Evolutionary conservation across 2,797 vertebrate genomes (phyloP), one percentile per base, ranked within the genome.

Genomic region (Lutjanus argentimaculatus): DNA sequence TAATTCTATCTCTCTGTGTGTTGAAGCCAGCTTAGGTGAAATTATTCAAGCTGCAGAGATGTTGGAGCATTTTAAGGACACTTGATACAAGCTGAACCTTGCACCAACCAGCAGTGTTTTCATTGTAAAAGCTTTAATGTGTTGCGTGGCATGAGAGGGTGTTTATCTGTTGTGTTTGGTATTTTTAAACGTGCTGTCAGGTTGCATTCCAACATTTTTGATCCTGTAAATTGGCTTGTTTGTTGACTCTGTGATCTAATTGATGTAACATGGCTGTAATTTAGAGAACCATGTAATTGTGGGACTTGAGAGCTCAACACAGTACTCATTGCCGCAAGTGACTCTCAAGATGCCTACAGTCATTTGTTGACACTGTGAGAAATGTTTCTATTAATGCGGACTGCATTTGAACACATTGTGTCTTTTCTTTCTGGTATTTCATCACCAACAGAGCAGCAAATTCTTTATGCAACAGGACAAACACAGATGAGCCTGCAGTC

Each of bases 71-170:
- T 82, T 72, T 51, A 40, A 66, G 43, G 14, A 75, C 49, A 67
- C 8, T 19, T 62, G 40, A 53, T 72, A 43, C 69, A 70, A 67
- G 72, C 80, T 74, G 53, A 70, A 57, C 65, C 78, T 14, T 70
- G 67, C 21, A 62, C 19, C 45, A 40, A 17, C 48, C 46, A 19
- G 12, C 11, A 45, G 5, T 49, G 21, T 65, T 61, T 59, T 64
- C 7, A 21, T 46, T 72, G 14, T 56, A 52, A 70, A 51, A 21
- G 7, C 43, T 66, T 42, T 63, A n/a, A 53, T 67, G n/a, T 15
- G 68, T 75, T 58, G 8, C 21, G 16, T 48, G 7, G 6, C 63
- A 16, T 64, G 2, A 59, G 43, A 67, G 36, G 17, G 1, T 19
- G 12, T 13, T 40, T 61, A 51, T 73, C 13, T 1, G 12, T 21